phyloP scores from a whole-genome alignment of 2,888 invertebrate genomes.

The Spisula subtruncata region DNA sequence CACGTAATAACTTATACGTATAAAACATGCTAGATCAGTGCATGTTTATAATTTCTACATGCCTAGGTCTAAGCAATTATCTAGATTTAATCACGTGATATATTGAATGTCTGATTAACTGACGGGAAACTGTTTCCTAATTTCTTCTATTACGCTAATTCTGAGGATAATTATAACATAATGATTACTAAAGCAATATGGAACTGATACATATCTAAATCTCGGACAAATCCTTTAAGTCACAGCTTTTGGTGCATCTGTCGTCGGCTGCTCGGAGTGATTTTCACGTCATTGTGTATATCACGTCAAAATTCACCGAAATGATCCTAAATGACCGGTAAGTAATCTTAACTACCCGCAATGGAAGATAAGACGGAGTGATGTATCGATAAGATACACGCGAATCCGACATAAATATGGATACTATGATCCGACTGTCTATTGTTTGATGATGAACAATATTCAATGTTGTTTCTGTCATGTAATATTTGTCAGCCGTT shows the following conservation, averaged over 20 bases:
- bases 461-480: constrained; percentile 66
- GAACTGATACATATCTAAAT: not conserved
- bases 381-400: constrained; percentile 61
- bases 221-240: not conserved
- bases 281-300: constrained; percentile 61
- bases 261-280: constrained; percentile 25
- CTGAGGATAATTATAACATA: not conserved
- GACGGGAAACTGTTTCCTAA: no score
- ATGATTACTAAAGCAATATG: not conserved
- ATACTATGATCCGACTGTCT: constrained; percentile 61
- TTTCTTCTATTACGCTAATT: not conserved
- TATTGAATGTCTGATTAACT: no score
- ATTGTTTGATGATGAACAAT: constrained; percentile 60
- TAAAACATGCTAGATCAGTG: no score
- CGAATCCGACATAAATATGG: constrained; percentile 65
- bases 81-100: no score
- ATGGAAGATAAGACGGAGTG: constrained; percentile 54
- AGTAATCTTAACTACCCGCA: constrained; percentile 59
- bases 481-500: constrained; percentile 57
- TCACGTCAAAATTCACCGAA: constrained; percentile 55
- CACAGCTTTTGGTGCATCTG: not conserved
- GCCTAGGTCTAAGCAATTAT: no score
- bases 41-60: no score
- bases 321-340: constrained; percentile 58
- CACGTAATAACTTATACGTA: no score